phyloP scores from a whole-genome alignment of 1,140 invertebrate species.

The Spodoptera frugiperda region DNA sequence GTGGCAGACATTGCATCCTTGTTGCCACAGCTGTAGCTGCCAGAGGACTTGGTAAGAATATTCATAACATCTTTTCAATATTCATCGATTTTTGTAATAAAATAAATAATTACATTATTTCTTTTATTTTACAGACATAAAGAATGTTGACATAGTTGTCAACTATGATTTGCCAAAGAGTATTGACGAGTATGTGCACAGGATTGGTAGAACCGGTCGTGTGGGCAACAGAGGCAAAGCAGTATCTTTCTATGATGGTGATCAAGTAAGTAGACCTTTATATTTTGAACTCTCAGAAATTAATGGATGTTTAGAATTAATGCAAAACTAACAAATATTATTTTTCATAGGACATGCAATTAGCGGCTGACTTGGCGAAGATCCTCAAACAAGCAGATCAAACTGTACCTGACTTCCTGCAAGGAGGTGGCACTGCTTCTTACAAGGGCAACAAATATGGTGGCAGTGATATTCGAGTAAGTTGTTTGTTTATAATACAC shows the following conservation, averaged over 20 bases:
- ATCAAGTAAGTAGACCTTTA: constrained; percentile 71
- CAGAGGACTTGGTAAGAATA: constrained; percentile 90
- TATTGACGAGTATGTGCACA: constrained; percentile 97
- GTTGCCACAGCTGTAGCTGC: constrained; percentile 98
- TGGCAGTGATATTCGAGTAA: constrained; percentile 82
- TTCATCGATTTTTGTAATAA: background rate
- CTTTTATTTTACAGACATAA: constrained; percentile 88
- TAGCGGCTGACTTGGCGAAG: constrained; percentile 90
- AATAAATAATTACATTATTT: background rate
- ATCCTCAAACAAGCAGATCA: constrained; percentile 90
- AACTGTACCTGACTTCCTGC: constrained; percentile 88
- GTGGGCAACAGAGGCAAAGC: constrained; percentile 96
- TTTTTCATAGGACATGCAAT: constrained; percentile 81
- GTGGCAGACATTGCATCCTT: constrained; percentile 90
- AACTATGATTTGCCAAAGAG: constrained; percentile 96
- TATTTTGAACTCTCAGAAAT: too few relatives aligned
- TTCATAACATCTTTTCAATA: background rate
- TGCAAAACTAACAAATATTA: background rate
- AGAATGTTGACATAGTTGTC: constrained; percentile 94
- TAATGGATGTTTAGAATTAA: background rate
- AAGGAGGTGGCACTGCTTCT: constrained; percentile 75
- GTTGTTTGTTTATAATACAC: constrained; percentile 57
- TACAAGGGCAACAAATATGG: constrained; percentile 80
- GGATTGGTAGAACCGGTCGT: constrained; percentile 97
- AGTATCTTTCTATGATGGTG: constrained; percentile 94